Percentiles rank a stretch among this genome's conserved stretches.
Evolutionary conservation across 1,140 invertebrate genomes (phyloP).

Genomic region (Wiebesia pumilae): DNA sequence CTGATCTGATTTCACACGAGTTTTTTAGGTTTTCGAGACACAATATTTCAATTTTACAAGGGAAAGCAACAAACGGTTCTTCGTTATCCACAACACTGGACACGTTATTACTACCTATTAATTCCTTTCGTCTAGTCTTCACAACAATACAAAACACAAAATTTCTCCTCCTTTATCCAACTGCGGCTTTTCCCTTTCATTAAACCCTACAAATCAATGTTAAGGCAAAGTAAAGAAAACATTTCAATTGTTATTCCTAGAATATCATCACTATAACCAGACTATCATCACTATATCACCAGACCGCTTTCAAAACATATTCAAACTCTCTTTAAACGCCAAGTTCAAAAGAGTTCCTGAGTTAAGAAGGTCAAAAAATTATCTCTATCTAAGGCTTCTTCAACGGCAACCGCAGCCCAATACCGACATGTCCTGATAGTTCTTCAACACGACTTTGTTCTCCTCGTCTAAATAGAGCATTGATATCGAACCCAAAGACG

Average conservation of each 20-base stretch:
- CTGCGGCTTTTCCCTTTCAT: neutral
- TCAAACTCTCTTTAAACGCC: neutral
- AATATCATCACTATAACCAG: slow-evolving; percentile 18
- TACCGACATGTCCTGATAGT: slow-evolving; percentile 97
- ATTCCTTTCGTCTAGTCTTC: neutral
- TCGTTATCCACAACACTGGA: neutral
- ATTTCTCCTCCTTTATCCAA: neutral
- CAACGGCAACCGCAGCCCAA: slow-evolving; percentile 95
- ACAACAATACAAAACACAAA: neutral
- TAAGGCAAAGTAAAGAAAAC: neutral
- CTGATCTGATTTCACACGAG: neutral
- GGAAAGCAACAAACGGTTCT: neutral
- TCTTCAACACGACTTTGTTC: slow-evolving; percentile 95
- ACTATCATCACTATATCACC: slow-evolving; percentile 17
- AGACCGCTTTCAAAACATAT: neutral
- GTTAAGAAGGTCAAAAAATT: neutral
- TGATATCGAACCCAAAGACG: slow-evolving; percentile 90
- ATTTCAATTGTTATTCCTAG: neutral
- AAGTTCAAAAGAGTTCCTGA: neutral
- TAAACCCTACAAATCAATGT: neutral
- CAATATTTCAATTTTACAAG: neutral
- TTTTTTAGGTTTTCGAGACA: neutral
- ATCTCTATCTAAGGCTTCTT: slow-evolving; percentile 57
- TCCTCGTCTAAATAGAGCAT: slow-evolving; percentile 96
- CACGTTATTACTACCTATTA: neutral